A percentile compares a stretch with the other conserved stretches of the same genome.
Evolutionary conservation across 2,797 vertebrate species (phyloP).

Genomic region (Sebastes itinus): DNA sequence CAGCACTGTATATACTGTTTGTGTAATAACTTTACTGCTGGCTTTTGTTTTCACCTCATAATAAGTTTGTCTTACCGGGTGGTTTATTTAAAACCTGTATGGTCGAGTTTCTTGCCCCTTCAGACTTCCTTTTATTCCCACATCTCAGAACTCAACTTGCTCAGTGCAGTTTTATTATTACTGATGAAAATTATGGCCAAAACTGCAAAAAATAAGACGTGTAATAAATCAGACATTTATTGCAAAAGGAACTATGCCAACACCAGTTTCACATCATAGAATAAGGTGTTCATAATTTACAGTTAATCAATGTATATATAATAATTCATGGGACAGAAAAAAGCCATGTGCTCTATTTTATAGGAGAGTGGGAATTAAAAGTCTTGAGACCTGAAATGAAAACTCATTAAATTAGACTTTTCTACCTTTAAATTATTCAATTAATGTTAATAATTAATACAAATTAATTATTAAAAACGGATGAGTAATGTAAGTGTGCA

Average conservation of each 20-base stretch:
- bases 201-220: neutral
- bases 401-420: constrained; percentile 42
- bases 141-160: neutral
- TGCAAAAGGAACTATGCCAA: neutral
- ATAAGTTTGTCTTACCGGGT: neutral
- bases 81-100: neutral
- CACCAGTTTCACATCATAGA: neutral
- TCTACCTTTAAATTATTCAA: constrained; percentile 43
- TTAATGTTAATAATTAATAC: constrained; percentile 39
- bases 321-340: neutral
- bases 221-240: neutral
- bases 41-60: neutral
- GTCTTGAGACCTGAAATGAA: constrained; percentile 24
- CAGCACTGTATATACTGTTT: neutral
- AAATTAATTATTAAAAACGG: constrained; percentile 37
- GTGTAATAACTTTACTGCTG: neutral
- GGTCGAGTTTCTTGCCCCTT: neutral
- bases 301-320: neutral
- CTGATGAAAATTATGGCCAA: neutral
- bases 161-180: neutral
- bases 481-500: constrained; percentile 22
- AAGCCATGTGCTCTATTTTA: neutral
- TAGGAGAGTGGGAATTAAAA: neutral
- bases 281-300: neutral
- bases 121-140: neutral